Evolutionary conservation across 2,113 vertebrate genomes (phyloP).

Genomic region (Cyphomyrus discorhynchus): DNA sequence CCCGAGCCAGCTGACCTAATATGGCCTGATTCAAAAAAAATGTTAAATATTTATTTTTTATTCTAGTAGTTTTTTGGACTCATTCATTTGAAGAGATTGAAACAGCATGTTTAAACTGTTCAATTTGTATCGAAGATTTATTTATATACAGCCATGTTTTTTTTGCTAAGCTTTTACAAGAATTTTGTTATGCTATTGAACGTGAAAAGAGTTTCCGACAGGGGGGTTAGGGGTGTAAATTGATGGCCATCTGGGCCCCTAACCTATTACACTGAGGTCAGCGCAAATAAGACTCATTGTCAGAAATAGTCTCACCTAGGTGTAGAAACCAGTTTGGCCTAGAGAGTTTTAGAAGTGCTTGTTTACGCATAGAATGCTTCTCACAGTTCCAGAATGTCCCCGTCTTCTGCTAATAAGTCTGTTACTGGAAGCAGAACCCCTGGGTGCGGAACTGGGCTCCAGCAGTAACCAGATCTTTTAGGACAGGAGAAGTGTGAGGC

Average conservation of each 20-base stretch:
- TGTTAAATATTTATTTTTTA: background rate
- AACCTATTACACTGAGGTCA: background rate
- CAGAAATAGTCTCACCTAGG: background rate
- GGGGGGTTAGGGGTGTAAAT: background rate
- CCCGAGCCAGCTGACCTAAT: background rate
- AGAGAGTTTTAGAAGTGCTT: background rate
- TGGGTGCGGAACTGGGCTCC: background rate
- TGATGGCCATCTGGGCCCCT: background rate
- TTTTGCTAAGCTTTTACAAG: background rate
- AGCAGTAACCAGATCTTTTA: background rate
- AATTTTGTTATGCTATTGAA: background rate
- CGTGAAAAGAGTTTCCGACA: background rate
- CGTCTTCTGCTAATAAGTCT: background rate
- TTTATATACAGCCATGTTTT: background rate
- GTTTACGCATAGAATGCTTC: background rate
- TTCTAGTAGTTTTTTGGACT: background rate
- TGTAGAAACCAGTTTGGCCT: background rate
- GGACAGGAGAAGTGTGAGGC: background rate
- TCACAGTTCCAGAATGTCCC: background rate
- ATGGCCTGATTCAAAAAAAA: background rate
- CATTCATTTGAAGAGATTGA: background rate
- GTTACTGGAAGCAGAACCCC: background rate
- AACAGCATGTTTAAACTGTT: background rate
- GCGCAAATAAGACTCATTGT: background rate
- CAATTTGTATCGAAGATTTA: background rate